Conservation (phyloP, 35 echinoderm and acorn worm genomes). For the Ptychodera flava region DNA sequence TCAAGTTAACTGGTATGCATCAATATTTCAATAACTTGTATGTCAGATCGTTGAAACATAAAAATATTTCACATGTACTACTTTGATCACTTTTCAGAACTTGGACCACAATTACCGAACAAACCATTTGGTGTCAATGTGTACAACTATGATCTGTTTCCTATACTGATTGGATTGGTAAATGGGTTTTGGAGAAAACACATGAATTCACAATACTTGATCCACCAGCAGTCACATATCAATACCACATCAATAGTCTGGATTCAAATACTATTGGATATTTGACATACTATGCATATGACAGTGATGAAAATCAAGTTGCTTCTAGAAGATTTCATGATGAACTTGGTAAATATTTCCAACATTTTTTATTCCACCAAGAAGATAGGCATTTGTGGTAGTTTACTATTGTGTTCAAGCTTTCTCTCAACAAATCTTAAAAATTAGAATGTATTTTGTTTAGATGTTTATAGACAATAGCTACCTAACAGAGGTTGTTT, state of each 20-base stretch:
- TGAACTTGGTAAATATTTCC: constrained; percentile 4
- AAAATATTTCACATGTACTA: too few relatives aligned
- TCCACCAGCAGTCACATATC: constrained; percentile 4
- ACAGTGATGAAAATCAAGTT: constrained; percentile 8
- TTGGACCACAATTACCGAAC: constrained; percentile 2
- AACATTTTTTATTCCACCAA: too few relatives aligned
- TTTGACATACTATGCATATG: constrained; percentile 18
- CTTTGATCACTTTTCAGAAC: too few relatives aligned
- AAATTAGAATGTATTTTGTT: too few relatives aligned
- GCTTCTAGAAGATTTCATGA: constrained; percentile 19
- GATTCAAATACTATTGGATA: not conserved
- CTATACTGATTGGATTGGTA: not conserved
- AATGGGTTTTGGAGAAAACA: not conserved
- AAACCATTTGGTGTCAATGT: constrained; percentile 3
- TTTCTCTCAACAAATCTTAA: too few relatives aligned
- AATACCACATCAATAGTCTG: not conserved
- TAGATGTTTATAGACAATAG: too few relatives aligned
- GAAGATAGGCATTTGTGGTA: too few relatives aligned
- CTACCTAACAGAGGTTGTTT: too few relatives aligned
- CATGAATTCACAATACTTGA: not conserved
- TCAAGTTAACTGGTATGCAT: too few relatives aligned
- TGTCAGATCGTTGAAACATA: too few relatives aligned
- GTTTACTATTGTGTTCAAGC: too few relatives aligned
- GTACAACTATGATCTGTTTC: constrained; percentile 11
- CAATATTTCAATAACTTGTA: too few relatives aligned